phyloP scores from a whole-genome alignment of 2,797 vertebrate genomes.

The Pipistrellus pipistrellus region DNA sequence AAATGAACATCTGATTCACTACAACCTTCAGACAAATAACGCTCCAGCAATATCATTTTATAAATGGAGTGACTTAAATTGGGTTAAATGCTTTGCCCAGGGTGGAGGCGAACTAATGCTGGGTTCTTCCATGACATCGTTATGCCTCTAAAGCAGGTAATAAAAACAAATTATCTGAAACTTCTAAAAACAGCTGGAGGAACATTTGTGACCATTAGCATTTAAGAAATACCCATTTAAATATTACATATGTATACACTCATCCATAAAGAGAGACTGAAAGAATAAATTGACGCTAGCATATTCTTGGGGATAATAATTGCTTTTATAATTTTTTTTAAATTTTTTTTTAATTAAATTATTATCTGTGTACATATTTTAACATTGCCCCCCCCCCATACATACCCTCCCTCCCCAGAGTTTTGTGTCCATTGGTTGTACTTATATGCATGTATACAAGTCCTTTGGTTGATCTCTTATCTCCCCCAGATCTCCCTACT shows the following conservation, averaged over 20 bases:
- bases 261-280: neutral
- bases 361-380: too few relatives aligned
- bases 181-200: constrained; percentile 16
- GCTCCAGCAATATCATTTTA: neutral
- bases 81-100: neutral
- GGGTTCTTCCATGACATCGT: neutral
- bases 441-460: too few relatives aligned
- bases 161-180: neutral
- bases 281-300: neutral
- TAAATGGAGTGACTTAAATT: neutral
- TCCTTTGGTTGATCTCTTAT: too few relatives aligned
- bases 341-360: too few relatives aligned
- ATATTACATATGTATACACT: neutral
- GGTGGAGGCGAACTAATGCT: neutral
- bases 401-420: too few relatives aligned
- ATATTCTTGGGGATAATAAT: neutral
- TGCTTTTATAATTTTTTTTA: neutral
- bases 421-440: too few relatives aligned
- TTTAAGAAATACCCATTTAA: constrained; percentile 5
- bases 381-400: too few relatives aligned
- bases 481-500: too few relatives aligned
- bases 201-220: neutral
- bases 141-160: neutral
- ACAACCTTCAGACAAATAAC: neutral
- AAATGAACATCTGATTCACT: neutral